phyloP scores from a whole-genome alignment of 2,797 vertebrate species.

The Anomalospiza imberbis region DNA sequence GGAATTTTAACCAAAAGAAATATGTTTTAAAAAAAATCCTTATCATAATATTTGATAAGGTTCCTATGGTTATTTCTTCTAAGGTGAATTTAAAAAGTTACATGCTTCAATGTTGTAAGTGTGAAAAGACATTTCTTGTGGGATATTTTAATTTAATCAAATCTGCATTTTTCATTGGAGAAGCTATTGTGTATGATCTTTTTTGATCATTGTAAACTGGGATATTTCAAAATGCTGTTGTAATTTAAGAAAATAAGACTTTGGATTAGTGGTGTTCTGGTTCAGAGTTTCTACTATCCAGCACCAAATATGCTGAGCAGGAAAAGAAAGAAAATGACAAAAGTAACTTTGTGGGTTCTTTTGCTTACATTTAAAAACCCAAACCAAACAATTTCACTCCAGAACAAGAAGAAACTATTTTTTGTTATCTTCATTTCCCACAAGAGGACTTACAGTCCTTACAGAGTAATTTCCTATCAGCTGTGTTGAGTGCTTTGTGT shows the following conservation, averaged over 20 bases:
- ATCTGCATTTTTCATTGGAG: not conserved
- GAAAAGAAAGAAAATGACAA: not conserved
- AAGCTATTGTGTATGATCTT: not conserved
- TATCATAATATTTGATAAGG: not conserved
- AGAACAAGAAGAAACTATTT: not conserved
- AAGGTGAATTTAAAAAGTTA: not conserved
- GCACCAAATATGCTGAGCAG: not conserved
- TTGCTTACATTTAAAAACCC: not conserved
- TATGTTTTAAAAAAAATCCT: not conserved
- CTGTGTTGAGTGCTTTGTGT: not conserved
- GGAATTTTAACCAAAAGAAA: not conserved
- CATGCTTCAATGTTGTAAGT: not conserved
- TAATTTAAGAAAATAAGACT: not conserved
- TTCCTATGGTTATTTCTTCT: not conserved
- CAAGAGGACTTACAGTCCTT: not conserved
- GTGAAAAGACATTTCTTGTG: not conserved
- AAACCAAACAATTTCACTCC: not conserved
- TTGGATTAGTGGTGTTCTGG: not conserved
- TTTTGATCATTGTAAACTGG: not conserved
- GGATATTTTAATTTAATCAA: not conserved
- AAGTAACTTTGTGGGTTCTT: not conserved
- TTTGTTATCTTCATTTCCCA: slow-evolving; percentile 27
- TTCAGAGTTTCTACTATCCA: not conserved
- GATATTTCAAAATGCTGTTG: not conserved
- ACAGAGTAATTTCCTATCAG: not conserved